A percentile compares a stretch with the other conserved stretches of the same genome.
Evolutionary conservation across 2,797 vertebrate species (phyloP).

Genomic region (Acanthurus lineatus): DNA sequence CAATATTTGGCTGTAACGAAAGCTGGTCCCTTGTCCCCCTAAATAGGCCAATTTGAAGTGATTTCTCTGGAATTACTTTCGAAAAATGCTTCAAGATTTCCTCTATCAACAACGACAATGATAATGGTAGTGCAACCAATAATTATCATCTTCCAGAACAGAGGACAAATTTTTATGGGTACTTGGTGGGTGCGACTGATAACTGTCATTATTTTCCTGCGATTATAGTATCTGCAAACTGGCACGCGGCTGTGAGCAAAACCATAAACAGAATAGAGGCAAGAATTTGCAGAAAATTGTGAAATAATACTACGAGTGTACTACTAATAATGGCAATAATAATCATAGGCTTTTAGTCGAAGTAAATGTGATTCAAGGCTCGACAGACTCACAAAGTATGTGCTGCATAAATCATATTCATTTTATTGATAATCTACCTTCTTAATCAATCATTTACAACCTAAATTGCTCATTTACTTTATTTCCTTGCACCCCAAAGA

Average conservation of each 20-base stretch:
- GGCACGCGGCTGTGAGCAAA: slow-evolving; percentile 74
- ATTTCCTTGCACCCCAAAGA: slow-evolving; percentile 13
- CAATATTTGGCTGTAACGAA: slow-evolving; percentile 84
- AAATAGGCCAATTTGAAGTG: slow-evolving; percentile 88
- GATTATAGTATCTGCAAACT: slow-evolving; percentile 87
- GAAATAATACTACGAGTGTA: slow-evolving; percentile 67
- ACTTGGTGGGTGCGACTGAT: slow-evolving; percentile 87
- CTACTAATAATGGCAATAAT: slow-evolving; percentile 62
- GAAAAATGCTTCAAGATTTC: slow-evolving; percentile 86
- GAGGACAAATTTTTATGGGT: slow-evolving; percentile 87
- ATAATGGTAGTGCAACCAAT: slow-evolving; percentile 88
- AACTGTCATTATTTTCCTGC: slow-evolving; percentile 88
- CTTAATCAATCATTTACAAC: slow-evolving; percentile 24
- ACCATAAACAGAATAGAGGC: slow-evolving; percentile 75
- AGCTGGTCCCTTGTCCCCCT: slow-evolving; percentile 77
- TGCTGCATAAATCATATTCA: slow-evolving; percentile 37
- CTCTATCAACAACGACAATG: slow-evolving; percentile 88
- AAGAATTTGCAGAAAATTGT: slow-evolving; percentile 65
- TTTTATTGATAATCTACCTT: slow-evolving; percentile 17
- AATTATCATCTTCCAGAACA: slow-evolving; percentile 89
- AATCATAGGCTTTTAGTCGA: slow-evolving; percentile 45
- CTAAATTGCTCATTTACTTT: background rate
- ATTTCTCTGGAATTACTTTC: slow-evolving; percentile 88
- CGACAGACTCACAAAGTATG: slow-evolving; percentile 1
- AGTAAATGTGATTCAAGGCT: slow-evolving; percentile 2